These are phyloP conservation scores for Calameuta pallipes DNA, from an alignment of 2,888 invertebrate genomes.

Conservation along the genomic window DNA sequence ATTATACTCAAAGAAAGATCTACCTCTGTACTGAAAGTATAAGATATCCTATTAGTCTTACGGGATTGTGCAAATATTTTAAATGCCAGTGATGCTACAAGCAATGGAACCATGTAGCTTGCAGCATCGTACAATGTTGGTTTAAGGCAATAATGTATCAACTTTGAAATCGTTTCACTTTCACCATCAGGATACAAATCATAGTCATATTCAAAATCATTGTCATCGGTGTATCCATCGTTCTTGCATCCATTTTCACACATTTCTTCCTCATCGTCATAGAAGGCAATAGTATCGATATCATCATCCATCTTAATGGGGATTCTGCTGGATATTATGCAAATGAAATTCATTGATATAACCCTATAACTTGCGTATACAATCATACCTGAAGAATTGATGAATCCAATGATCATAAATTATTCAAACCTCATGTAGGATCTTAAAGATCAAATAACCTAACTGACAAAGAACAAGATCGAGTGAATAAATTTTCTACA, in stretches of 20 bases:
- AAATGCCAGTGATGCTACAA: conserved; percentile 48
- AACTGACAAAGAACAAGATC: not conserved
- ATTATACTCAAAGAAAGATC: not conserved
- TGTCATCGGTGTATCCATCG: not conserved
- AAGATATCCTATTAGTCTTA: conserved; percentile 31
- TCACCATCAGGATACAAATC: conserved; percentile 50
- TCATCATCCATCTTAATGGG: not conserved
- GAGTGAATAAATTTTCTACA: not conserved
- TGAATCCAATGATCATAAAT: not conserved
- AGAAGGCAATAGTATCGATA: not conserved
- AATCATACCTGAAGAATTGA: not conserved
- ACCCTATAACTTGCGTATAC: not conserved
- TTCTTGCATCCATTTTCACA: not conserved
- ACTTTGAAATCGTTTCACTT: conserved; percentile 47
- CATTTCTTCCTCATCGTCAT: conserved; percentile 10
- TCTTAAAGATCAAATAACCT: not conserved
- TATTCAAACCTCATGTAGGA: not conserved
- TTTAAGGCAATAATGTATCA: conserved; percentile 54
- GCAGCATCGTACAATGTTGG: conserved; percentile 55
- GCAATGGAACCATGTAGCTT: conserved; percentile 51
- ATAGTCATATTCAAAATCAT: conserved; percentile 50
- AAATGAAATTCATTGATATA: not conserved
- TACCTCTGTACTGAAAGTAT: not conserved
- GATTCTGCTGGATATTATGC: not conserved
- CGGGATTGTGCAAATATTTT: conserved; percentile 50